Evolutionary conservation across 1,140 invertebrate species (phyloP).

Genomic region (Diabrotica undecimpunctata): DNA sequence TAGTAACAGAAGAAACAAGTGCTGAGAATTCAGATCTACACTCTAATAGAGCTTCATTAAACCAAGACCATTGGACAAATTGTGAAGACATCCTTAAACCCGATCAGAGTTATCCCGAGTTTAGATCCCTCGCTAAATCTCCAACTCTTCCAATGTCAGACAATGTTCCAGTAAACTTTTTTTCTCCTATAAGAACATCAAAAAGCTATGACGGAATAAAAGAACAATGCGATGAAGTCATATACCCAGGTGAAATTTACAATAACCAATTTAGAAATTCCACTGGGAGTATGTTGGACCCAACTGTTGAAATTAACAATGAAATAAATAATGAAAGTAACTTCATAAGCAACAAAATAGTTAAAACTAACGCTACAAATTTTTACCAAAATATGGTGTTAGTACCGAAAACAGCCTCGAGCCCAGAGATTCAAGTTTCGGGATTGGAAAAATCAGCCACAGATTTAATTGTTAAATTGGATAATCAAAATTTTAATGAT

Average conservation of each 20-base stretch:
- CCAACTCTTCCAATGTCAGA: conserved; percentile 32
- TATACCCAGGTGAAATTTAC: conserved; percentile 10
- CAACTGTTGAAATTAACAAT: not conserved
- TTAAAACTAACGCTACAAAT: conserved; percentile 30
- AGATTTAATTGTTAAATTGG: conserved; percentile 43
- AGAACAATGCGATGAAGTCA: conserved; percentile 15
- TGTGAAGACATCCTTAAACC: conserved; percentile 41
- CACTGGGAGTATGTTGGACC: not conserved
- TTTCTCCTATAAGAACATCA: conserved; percentile 46
- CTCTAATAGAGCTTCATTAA: conserved; percentile 27
- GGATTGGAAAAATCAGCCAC: conserved; percentile 35
- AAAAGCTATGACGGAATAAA: conserved; percentile 35
- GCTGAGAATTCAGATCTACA: conserved; percentile 53
- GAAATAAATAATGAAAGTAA: not conserved
- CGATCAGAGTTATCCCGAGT: conserved; percentile 43
- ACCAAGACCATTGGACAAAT: conserved; percentile 36
- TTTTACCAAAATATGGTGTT: conserved; percentile 40
- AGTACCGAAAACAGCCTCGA: conserved; percentile 25
- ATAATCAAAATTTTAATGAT: conserved; percentile 38
- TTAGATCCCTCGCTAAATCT: conserved; percentile 16
- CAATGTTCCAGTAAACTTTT: conserved; percentile 47
- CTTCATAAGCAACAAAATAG: conserved; percentile 30
- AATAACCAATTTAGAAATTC: conserved; percentile 1
- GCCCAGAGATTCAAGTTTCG: conserved; percentile 12
- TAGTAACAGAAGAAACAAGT: conserved; percentile 68